Evolutionary conservation across 2,888 invertebrate species (phyloP), one percentile per base, ranked within the genome.

Genomic region (Willowsia nigromaculata): DNA sequence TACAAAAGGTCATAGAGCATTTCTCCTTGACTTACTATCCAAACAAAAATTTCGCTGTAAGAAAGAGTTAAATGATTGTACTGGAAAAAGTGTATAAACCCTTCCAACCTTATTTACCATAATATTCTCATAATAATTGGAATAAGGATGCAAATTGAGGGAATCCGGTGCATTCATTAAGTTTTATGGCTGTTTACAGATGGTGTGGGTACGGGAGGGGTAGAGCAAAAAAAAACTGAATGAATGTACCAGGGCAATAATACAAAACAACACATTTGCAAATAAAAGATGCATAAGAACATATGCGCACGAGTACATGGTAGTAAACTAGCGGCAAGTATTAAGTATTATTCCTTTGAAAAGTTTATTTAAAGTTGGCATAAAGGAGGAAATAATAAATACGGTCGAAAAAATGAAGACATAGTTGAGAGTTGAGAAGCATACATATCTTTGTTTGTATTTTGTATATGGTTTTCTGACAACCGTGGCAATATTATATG

Each of bases 111-210:
- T 82, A 76, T 50, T 88, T 88, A 88, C 62, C 88, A 88, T 88
- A 88, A 88, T 88, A 88, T 88, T 88, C 88, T 62, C 88, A 76
- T 88, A 74, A 78, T 85, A 85, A 88, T 88, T 82, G 88, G 88
- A 88, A 88, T 88, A 74, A 82, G 43, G 83, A 76, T 76, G 88
- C 59, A 88, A 88, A 88, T 88, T 82, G 88, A 88, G 82, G 82
- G 88, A 88, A 88, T 88, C 82, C 88, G 88, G 88, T 88, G 88
- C 88, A 88, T 88, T 88, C 88, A 88, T 88, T 88, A 88, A 76
- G 71, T 88, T 88, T 88, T 88, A 88, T 88, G 81, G 76, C 59
- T 82, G 47, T 82, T 88, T 82, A 76, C 76, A 83, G 80, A 82
- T 88, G 87, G 82, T 87, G 27, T 68, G 40, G 71, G 59, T 81